Base-by-base conservation (phyloP, 1,140 invertebrate genomes). In the Brachionus plicatilis region DNA sequence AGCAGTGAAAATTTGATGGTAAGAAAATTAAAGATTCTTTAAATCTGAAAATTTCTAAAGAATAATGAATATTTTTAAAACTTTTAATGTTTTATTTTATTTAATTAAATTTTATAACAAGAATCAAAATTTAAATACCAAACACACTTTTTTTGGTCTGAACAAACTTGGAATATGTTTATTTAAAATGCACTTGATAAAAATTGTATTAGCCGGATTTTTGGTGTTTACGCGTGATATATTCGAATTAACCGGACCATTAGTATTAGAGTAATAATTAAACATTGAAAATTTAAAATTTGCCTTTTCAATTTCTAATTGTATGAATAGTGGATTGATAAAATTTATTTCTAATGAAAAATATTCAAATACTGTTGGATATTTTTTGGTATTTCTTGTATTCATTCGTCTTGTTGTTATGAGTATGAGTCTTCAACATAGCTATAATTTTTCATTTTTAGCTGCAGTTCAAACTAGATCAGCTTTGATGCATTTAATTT, bases 391-490 rank as follows among this genome's bases (percentile, higher is more conserved):
- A 0, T 88, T 92, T 2, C 85, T 90, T 0, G 89, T 99, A 85
- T 93, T 99, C 83, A 83, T 93, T 1, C 93, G 93, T n/a, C 94
- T 96, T 1, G 91, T 93, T 0, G 87, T 94, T 14, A 95, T 98
- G 90, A 97, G 96, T 0, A 88, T 99, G 66, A 90, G 98, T 8
- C 89, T 97, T 41, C 88, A 90, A 79, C 88, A 89, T 84, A 90
- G 90, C 85, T 90, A 90, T 83, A 88, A 89, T 72, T 70, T 85
- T 20, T 87, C 86, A 80, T 86, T 87, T 14, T 90, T 96, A 43
- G 93, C 97, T 27, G 96, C 96, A 8, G 93, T 98, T 90, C 92
- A 94, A 53, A 93, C 98, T 85, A 91, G 96, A 85, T 97, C 96
- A 0, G 93, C 95, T 0, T 90, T 99, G 24, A 96, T 96, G 7